Evolutionary conservation across 2,888 invertebrate species (phyloP).

Genomic region (Cerastoderma edule): DNA sequence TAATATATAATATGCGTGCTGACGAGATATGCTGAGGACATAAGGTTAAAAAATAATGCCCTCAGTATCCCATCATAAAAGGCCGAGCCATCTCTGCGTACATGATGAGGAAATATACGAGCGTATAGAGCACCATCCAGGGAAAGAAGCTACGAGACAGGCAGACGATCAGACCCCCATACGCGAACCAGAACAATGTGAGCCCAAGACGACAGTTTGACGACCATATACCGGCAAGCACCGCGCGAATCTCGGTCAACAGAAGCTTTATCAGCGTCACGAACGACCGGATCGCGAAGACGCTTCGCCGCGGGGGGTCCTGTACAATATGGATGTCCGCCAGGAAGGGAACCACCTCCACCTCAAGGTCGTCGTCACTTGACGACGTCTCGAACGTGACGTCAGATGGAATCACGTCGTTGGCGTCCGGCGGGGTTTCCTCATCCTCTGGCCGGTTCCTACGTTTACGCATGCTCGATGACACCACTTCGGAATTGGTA

Average conservation of each 20-base stretch:
- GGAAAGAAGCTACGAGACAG: slow-evolving; percentile 50
- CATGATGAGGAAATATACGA: slow-evolving; percentile 54
- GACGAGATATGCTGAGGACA: too few species aligned
- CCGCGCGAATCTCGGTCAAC: slow-evolving; percentile 31
- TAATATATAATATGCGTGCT: too few species aligned
- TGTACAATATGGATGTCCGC: slow-evolving; percentile 29
- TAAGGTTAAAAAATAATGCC: too few species aligned
- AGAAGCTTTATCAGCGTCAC: slow-evolving; percentile 35
- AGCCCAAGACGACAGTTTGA: slow-evolving; percentile 46
- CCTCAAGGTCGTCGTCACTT: slow-evolving; percentile 44
- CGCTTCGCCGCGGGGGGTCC: neutral
- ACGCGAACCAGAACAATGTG: slow-evolving; percentile 54
- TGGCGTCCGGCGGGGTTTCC: neutral
- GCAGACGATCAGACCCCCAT: slow-evolving; percentile 42
- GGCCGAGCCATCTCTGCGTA: slow-evolving; percentile 51
- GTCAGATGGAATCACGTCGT: slow-evolving; percentile 26
- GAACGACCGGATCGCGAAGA: slow-evolving; percentile 16
- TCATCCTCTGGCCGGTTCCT: too few species aligned
- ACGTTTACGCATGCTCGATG: too few species aligned
- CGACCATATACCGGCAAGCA: slow-evolving; percentile 37
- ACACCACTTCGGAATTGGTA: neutral
- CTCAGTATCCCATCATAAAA: slow-evolving; percentile 2
- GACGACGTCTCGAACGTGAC: slow-evolving; percentile 33
- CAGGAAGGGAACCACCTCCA: slow-evolving; percentile 36
- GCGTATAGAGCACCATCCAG: slow-evolving; percentile 55